Evolutionary conservation across 1,140 invertebrate genomes (phyloP).

Genomic region (Ctenoplectra terminalis): DNA sequence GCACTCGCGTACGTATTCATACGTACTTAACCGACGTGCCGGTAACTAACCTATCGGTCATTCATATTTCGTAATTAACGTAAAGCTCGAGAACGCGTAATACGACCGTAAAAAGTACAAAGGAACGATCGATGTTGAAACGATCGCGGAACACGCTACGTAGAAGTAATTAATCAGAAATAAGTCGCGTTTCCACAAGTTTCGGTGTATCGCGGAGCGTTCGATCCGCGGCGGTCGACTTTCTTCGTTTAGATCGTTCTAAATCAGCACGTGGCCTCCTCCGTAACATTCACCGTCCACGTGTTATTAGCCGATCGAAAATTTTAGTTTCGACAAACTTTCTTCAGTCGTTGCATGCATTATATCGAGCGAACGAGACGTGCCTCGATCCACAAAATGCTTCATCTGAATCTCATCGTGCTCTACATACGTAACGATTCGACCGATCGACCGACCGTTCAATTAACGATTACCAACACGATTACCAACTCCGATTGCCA

Average conservation of each 20-base stretch:
- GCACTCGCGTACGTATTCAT: too few relatives aligned
- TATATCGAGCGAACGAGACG: conserved; percentile 38
- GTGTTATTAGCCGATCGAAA: conserved; percentile 50
- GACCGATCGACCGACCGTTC: conserved; percentile 2
- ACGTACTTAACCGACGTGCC: not conserved
- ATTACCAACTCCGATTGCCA: conserved; percentile 10
- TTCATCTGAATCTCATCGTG: conserved; percentile 51
- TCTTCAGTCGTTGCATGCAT: conserved; percentile 49
- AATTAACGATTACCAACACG: conserved; percentile 41
- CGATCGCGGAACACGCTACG: not conserved
- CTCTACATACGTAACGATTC: conserved; percentile 53
- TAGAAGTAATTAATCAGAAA: conserved; percentile 17
- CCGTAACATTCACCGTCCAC: conserved; percentile 31
- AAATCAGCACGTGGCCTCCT: conserved; percentile 44
- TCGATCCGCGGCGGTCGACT: conserved; percentile 25
- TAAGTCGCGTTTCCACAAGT: conserved; percentile 11
- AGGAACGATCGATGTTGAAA: not conserved
- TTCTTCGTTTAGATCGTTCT: conserved; percentile 39
- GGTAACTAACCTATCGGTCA: not conserved
- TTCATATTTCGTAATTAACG: conserved; percentile 34
- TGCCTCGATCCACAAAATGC: conserved; percentile 58
- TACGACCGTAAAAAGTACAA: not conserved
- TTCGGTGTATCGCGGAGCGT: conserved; percentile 6
- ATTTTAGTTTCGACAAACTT: conserved; percentile 54
- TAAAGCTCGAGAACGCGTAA: not conserved